Base-by-base conservation (phyloP, 2,113 vertebrate genomes). In the Cercopithecus mona region DNA sequence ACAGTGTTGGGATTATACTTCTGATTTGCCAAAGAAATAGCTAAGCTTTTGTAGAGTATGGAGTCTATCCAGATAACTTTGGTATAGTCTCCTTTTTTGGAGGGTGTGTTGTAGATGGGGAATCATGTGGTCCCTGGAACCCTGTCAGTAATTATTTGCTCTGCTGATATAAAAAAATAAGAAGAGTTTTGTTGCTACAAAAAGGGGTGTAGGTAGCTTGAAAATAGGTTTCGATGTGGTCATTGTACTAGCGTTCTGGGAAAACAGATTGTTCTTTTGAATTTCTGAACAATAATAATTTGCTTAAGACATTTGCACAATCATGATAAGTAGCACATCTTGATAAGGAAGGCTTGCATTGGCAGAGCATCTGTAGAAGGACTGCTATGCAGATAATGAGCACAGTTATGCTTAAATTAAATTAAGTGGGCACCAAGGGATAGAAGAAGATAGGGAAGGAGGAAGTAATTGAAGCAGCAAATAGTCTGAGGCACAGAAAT, bases 231-330 rank as follows among this genome's bases (percentile, higher is more conserved):
- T 96, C 3, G 14, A 55, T 97, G 96, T 97, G 84, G 76, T 59
- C 90, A 97, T 97, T 98, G 95, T 98, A 57, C 40, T 90, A 23
- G 90, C 68, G 76, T 95, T 98, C 97, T 98, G 97, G 95, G 93
- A 96, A 96, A 97, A 90, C 59, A 87, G n/a, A 52, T 52, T 90
- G 76, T 94, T 96, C 97, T 92, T 98, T 98, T 97, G 98, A 98
- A 96, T 97, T 98, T 97, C 84, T 90, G 90, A 95, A 97, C 97
- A 97, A 97, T 97, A 76, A 92, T 93, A 97, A 97, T 95, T 81
- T 96, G 92, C 76, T 96, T 82, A 73, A 93, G 88, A 88, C 90
- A 68, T 96, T 97, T 97, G 93, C 40, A 75, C 52, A 85, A 27
- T 96, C 81, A 12, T 55, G 88, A 88, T 98, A 98, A 97, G 95